phyloP scores from a whole-genome alignment of 53 echinoderm and acorn worm species.

The Stichopus horrens region DNA sequence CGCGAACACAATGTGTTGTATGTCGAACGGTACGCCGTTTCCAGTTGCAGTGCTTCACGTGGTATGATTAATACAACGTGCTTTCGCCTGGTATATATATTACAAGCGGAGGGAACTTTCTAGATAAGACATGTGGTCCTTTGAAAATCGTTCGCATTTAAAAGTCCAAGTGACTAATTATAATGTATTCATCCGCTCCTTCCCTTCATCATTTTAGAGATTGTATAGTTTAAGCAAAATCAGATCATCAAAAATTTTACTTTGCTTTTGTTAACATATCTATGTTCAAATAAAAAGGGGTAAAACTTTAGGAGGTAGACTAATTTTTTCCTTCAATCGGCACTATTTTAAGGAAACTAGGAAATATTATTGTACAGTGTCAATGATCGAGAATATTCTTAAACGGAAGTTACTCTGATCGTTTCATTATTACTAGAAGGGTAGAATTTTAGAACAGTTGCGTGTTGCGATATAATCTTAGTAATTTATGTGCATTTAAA shows the following conservation, averaged over 20 bases:
- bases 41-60: too few species aligned
- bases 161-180: neutral
- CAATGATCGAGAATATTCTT: conserved; percentile 5
- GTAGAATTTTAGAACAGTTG: too few species aligned
- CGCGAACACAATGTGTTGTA: too few species aligned
- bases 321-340: neutral
- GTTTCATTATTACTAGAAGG: neutral
- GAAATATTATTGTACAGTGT: neutral
- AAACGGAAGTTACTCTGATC: neutral
- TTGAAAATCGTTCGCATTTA: neutral
- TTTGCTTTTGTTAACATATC: too few species aligned
- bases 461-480: too few species aligned
- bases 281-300: neutral
- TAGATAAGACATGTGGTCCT: conserved; percentile 22
- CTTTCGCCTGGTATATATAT: too few species aligned
- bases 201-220: too few species aligned
- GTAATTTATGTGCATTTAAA: too few species aligned
- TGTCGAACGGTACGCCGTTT: too few species aligned
- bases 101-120: neutral
- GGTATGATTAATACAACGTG: too few species aligned
- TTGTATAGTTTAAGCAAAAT: too few species aligned
- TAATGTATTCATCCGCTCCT: conserved; percentile 13
- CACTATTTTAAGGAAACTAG: neutral
- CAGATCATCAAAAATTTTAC: too few species aligned
- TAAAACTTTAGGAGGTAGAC: neutral